Evolutionary conservation across 2,888 invertebrate species (phyloP), one percentile per base, ranked within the genome.

Genomic region (Choristoneura rosaceana): DNA sequence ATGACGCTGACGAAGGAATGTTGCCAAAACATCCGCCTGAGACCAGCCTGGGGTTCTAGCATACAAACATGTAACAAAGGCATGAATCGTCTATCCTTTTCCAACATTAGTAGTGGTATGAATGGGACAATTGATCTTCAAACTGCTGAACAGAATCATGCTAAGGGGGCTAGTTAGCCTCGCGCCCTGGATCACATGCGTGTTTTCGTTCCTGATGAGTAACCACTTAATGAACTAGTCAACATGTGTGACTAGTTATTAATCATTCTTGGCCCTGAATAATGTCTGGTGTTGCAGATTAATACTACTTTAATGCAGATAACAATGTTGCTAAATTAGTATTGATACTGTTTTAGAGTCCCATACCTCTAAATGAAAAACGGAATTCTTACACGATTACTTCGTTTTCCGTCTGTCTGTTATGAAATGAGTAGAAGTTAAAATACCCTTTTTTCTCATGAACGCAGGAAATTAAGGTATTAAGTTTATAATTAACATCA

Each of bases 11-110:
- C 81, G 83, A 82, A 83, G 82, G 81, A 82, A 83, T 91, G 85
- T 92, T 93, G 86, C 88, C 90, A 92, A 91, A 93, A 93, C 89
- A 93, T 84, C 76, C 75, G 80, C 78, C 84, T 82, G 83, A 85
- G 85, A 84, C 84, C 80, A 80, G 76, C 68, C 55, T 25, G 25
- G 10, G 25, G 55, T 25, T 25, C 55, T 55, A 55, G 55, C 55
- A 55, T 12, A 25, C 25, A 25, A 55, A 4, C 12, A 55, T 55
- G 12, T 12, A 55, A 12, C 12, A 55, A 3, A 9, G 25, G 25
- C 55, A 25, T 12, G 10, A 55, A 55, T 9, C 10, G 9, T 10
- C 55, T 55, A 17, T 55, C 25, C 55, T 17, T 55, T 55, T 55
- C 55, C 3, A 25, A 12, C 55, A 25, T 55, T 10, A 25, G 17